A percentile compares a stretch with the other conserved stretches of the same genome.
Evolutionary conservation across 1,140 invertebrate species (phyloP).

Genomic region (honey bee (Apis mellifera)): Amel_HAv3.1 CM009943.2:5631001-5631500

Average conservation of each 20-base stretch:
- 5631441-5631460: too few species aligned
- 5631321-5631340: too few species aligned
- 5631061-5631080: slow-evolving; percentile 73
- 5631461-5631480: not conserved
- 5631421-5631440: not conserved
- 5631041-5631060: slow-evolving; percentile 67
- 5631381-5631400: not conserved
- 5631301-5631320: too few species aligned
- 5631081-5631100: slow-evolving; percentile 59
- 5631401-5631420: not conserved
- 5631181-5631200: slow-evolving; percentile 54
- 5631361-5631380: too few species aligned
- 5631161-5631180: slow-evolving; percentile 59
- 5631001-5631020: not conserved
- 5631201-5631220: slow-evolving; percentile 49
- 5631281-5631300: not conserved
- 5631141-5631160: slow-evolving; percentile 68
- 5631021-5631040: slow-evolving; percentile 38
- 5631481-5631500: not conserved
- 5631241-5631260: not conserved
- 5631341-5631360: too few species aligned
- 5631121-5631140: slow-evolving; percentile 77
- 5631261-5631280: not conserved
- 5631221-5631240: slow-evolving; percentile 40
- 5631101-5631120: slow-evolving; percentile 74